A percentile compares a stretch with the other conserved stretches of the same genome.
Conservation (phyloP, 2,888 invertebrate genomes). For the Hydriomena furcata region DNA sequence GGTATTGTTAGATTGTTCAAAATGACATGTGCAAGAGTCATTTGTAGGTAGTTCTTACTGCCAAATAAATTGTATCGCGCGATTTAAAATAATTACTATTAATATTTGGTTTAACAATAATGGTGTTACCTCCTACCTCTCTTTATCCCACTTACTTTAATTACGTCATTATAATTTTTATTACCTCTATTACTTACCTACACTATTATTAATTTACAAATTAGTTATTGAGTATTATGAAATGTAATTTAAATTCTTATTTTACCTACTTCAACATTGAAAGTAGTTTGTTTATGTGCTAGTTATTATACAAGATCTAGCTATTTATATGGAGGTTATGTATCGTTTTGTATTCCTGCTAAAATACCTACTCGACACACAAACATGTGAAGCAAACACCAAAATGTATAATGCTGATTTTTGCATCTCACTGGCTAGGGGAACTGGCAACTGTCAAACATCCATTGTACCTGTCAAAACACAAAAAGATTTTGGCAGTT, state of each 20-base stretch:
- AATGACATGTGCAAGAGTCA: too few relatives aligned
- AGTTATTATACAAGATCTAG: neutral
- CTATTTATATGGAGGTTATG: neutral
- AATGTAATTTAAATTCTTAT: slow-evolving; percentile 4
- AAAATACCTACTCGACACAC: too few relatives aligned
- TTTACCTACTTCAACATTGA: neutral
- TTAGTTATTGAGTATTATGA: slow-evolving; percentile 5
- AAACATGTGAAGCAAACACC: too few relatives aligned
- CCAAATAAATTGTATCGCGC: neutral
- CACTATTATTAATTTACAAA: slow-evolving; percentile 15
- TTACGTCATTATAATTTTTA: slow-evolving; percentile 35
- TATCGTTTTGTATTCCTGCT: too few relatives aligned
- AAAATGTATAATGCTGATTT: too few relatives aligned
- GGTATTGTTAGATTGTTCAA: too few relatives aligned
- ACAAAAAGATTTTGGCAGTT: too few relatives aligned
- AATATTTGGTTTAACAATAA: neutral
- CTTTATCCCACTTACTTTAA: slow-evolving; percentile 25
- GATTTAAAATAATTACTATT: neutral
- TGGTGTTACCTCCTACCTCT: slow-evolving; percentile 1
- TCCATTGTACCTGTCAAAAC: too few relatives aligned
- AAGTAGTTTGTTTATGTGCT: neutral
- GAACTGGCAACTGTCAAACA: too few relatives aligned
- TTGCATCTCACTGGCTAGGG: too few relatives aligned
- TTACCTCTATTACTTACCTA: slow-evolving; percentile 19
- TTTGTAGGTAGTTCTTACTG: too few relatives aligned